Evolutionary conservation across 2,113 vertebrate genomes (phyloP).

Genomic region (Poecile atricapillus): DNA sequence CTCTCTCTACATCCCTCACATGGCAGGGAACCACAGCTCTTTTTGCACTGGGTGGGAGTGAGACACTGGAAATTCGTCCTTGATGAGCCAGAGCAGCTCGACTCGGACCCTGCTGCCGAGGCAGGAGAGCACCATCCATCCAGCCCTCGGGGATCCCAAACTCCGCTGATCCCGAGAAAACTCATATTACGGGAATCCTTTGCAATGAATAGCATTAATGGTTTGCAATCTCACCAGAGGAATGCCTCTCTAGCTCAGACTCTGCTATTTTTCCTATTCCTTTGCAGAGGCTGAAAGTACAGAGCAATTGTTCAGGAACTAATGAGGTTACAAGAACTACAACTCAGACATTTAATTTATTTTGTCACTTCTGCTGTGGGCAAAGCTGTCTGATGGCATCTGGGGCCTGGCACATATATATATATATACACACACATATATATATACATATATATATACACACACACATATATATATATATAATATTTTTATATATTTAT

Average conservation of each 20-base stretch:
- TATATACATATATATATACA: no score
- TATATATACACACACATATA: no score
- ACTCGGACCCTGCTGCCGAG: not conserved
- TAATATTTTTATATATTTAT: no score
- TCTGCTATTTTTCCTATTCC: not conserved
- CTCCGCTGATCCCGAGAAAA: not conserved
- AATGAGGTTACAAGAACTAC: not conserved
- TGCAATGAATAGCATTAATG: not conserved
- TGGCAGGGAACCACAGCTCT: not conserved
- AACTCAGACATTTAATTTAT: not conserved
- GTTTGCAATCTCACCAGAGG: not conserved
- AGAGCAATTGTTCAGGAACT: not conserved
- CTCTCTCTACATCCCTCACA: not conserved
- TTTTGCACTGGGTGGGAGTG: conserved; percentile 4
- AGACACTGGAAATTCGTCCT: not conserved
- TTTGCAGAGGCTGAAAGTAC: not conserved
- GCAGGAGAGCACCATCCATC: not conserved
- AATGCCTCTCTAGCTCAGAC: not conserved
- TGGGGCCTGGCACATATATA: no score
- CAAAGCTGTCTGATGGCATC: not conserved
- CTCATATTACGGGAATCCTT: not conserved
- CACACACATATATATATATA: no score
- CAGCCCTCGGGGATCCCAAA: not conserved
- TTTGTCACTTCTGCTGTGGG: not conserved
- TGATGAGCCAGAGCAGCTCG: not conserved